phyloP scores from a whole-genome alignment of 2,888 invertebrate genomes.

The Conops quadrifasciatus region DNA sequence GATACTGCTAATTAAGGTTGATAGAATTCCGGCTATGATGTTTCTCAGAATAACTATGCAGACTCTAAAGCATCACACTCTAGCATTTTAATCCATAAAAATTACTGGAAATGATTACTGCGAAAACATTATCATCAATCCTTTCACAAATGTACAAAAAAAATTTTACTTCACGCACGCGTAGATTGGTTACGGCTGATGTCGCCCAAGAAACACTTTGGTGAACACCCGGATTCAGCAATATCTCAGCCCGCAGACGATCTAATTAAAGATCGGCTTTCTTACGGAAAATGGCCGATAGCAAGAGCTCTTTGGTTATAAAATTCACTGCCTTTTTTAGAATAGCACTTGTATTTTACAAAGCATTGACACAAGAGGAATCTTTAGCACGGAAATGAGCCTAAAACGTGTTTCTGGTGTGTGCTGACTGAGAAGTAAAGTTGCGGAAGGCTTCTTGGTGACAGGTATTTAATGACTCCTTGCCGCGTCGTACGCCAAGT shows the following conservation, averaged over 20 bases:
- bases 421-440: too few species aligned
- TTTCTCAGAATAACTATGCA: background rate
- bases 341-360: too few species aligned
- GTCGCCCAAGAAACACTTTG: background rate
- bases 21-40: background rate
- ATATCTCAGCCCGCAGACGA: background rate
- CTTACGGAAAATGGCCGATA: too few species aligned
- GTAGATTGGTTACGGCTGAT: background rate
- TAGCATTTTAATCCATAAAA: slow-evolving; percentile 10
- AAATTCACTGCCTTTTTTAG: too few species aligned
- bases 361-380: too few species aligned
- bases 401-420: too few species aligned
- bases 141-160: background rate
- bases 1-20: slow-evolving; percentile 50
- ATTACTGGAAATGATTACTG: background rate
- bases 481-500: too few species aligned
- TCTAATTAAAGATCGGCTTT: background rate
- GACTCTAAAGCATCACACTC: background rate
- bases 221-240: background rate
- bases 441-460: too few species aligned
- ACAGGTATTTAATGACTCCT: too few species aligned
- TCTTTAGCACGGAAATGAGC: too few species aligned
- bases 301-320: too few species aligned
- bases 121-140: background rate
- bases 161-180: background rate